Conservation (phyloP, 1,140 invertebrate species). For the Ericerus pela region DNA sequence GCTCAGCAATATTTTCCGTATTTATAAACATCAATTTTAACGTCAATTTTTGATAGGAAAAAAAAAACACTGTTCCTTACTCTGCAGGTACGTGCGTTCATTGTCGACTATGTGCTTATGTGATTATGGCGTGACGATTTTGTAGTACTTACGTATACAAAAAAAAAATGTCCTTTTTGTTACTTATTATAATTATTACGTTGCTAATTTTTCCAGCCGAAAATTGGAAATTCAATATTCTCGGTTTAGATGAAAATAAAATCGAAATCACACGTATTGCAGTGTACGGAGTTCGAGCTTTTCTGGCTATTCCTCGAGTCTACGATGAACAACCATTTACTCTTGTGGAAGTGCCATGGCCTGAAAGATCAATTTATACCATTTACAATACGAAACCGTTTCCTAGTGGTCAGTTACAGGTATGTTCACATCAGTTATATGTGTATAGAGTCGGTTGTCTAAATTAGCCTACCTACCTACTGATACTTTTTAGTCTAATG, state of each 20-base stretch:
- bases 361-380: slow-evolving; percentile 19
- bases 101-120: too few species aligned
- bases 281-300: slow-evolving; percentile 46
- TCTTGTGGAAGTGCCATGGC: slow-evolving; percentile 43
- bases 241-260: not conserved
- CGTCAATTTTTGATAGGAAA: too few species aligned
- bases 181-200: too few species aligned
- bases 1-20: too few species aligned
- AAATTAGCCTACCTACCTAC: not conserved
- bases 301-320: slow-evolving; percentile 49
- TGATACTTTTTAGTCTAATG: not conserved
- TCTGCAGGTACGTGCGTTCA: too few species aligned
- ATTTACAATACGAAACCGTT: not conserved
- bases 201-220: too few species aligned
- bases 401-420: not conserved
- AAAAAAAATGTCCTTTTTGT: too few species aligned
- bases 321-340: slow-evolving; percentile 53
- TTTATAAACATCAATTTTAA: too few species aligned
- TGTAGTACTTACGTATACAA: too few species aligned
- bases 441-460: not conserved
- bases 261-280: slow-evolving; percentile 47
- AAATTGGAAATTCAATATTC: not conserved
- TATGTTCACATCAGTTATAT: not conserved
- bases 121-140: too few species aligned
- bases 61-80: too few species aligned